Evolutionary conservation across 1,140 invertebrate species (phyloP), one percentile per base, ranked within the genome.

Genomic region (Thaumatotibia leucotreta): DNA sequence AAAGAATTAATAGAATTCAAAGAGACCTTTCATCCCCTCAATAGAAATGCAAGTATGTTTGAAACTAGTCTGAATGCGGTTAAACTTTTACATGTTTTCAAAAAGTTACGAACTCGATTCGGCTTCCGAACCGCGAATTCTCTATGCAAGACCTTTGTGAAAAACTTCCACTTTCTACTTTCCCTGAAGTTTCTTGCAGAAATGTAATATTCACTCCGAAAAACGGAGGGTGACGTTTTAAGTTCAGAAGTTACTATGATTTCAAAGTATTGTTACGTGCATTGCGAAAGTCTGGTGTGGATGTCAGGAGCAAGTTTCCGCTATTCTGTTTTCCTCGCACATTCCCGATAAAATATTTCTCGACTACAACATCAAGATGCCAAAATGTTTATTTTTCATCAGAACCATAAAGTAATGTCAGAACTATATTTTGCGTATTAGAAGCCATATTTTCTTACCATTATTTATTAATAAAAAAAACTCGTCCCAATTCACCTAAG

Each of bases 111-210:
- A 54, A 31, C 52, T 20, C 27, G 11, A 58, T 58, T 58, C 52
- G 27, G 52, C 52, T 58, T 58, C 52, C 1, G 52, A 58, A 58
- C 52, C 24, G 24, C 24, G 9, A 54, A 24, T 58, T 58, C 23
- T 27, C 52, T 29, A 29, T 31, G 24, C 24, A 24, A 58, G 52
- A 24, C 52, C 10, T 58, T 58, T 29, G 50, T 11, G 35, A 17
- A 58, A 27, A 58, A 58, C 52, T 58, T 58, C 24, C 24, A 58
- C 52, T 58, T 58, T 58, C 52, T 58, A 52, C 22, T 52, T 52
- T 24, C n/a, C n/a, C 23, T 14, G 22, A 52, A 52, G 1, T 58
- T 58, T 58, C 1, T 6, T 31, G 52, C 23, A 58, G 23, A 58
- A 58, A 58, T 58, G 52, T 58, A 27, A 58, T 58, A 20, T 45